Evolutionary conservation across 2,797 vertebrate species (phyloP), one percentile per base, ranked within the genome.

Genomic region (Rhinogobio ventralis): DNA sequence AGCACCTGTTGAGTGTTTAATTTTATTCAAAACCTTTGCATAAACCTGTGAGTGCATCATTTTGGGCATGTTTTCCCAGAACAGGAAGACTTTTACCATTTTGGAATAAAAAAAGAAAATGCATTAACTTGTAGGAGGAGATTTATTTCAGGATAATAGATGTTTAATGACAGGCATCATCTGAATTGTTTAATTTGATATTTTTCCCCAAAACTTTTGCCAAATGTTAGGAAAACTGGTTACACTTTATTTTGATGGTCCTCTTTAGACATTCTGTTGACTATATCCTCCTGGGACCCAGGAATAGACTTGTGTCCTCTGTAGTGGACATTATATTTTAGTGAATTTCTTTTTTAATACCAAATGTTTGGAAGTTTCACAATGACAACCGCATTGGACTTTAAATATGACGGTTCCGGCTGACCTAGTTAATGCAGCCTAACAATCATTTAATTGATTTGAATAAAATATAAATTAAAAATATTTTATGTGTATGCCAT

Each of bases 1-100:
- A 55, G 30, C 82, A 81, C 69, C 60, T 84, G 86, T 67, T 25
- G n/a, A 13, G 4, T 19, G 20, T 7, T 57, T n/a, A 8, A 4
- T 78, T 62, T 45, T 20, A 55, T 36, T 62, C 55, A 62, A 39
- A 60, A 30, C 23, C 19, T 66, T 66, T 66, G 17, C 76, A 79
- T 7, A 49, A 75, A 46, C 57, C 25, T 28, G 23, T 45, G 55
- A 42, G 36, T 45, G 36, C 14, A 20, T 30, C 2, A 45, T 19
- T 28, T 25, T 19, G 1, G 14, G 75, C 36, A 14, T 10, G 0
- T 7, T 53, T 33, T 23, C 28, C 28, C 28, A 15, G 20, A 55
- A 19, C 11, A 36, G 49, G 28, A 53, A 53, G 10, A 7, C 5
- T 74, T 74, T 53, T 9, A 1, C 7, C 42, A 42, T 15, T 28